These are phyloP conservation scores for Gastrophryne carolinensis DNA, from an alignment of 2,797 vertebrate genomes.

Conservation along the genomic window DNA sequence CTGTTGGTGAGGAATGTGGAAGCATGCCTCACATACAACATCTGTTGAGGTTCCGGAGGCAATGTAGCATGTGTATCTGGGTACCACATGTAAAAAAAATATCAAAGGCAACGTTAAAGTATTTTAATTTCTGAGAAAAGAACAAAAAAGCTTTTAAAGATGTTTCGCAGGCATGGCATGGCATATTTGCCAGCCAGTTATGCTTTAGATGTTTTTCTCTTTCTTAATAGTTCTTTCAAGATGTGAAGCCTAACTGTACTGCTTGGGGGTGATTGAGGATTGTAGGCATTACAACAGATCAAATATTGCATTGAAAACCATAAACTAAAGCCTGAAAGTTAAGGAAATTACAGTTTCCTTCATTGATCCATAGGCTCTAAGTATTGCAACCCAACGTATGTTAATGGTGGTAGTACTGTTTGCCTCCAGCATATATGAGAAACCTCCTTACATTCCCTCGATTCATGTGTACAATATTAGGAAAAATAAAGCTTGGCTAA, in stretches of 20 bases:
- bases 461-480: no score
- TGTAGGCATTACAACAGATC: no score
- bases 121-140: constrained; percentile 13
- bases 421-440: no score
- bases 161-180: constrained; percentile 20
- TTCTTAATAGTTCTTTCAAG: neutral
- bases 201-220: neutral
- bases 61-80: constrained; percentile 34
- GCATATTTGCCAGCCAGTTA: neutral
- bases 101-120: constrained; percentile 36
- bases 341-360: no score
- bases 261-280: neutral
- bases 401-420: no score
- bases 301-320: no score
- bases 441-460: no score
- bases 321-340: no score
- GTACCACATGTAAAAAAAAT: constrained; percentile 40
- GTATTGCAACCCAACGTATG: no score
- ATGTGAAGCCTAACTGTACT: neutral
- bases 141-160: constrained; percentile 30
- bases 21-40: constrained; percentile 22
- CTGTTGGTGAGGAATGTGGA: constrained; percentile 29
- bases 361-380: no score
- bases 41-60: constrained; percentile 15
- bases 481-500: no score